A percentile compares a stretch with the other conserved stretches of the same genome.
Evolutionary conservation across 2,797 vertebrate genomes (phyloP).

Genomic region (Smutsia temminckii): DNA sequence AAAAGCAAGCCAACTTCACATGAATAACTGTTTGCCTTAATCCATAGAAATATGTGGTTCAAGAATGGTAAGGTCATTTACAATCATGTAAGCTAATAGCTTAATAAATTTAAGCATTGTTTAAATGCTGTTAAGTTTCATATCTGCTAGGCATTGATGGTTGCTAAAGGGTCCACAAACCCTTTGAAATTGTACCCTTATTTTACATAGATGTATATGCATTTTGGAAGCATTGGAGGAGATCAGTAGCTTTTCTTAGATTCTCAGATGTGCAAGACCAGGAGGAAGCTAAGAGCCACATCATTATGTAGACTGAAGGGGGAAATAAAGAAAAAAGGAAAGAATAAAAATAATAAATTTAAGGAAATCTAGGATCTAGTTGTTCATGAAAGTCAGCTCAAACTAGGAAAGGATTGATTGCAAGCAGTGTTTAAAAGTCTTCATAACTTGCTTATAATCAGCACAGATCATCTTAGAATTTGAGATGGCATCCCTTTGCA

Average conservation of each 20-base stretch:
- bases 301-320: neutral
- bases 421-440: conserved; percentile 40
- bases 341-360: neutral
- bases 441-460: conserved; percentile 13
- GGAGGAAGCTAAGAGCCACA: neutral
- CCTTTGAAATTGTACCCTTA: neutral
- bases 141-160: too few species aligned
- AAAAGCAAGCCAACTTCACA: neutral
- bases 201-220: neutral
- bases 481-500: neutral
- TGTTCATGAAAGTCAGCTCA: neutral
- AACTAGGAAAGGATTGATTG: neutral
- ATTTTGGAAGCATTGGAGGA: neutral
- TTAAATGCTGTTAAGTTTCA: neutral
- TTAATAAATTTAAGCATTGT: neutral
- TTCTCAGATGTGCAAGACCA: neutral
- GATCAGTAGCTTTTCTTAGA: neutral
- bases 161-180: neutral
- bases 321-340: neutral
- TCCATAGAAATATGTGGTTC: neutral
- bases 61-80: neutral
- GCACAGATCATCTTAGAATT: conserved; percentile 28
- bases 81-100: neutral
- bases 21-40: neutral
- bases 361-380: neutral